Percentiles rank a stretch among this genome's conserved stretches.
Evolutionary conservation across 2,797 vertebrate genomes (phyloP).

Genomic region (Macrochelys suwanniensis): DNA sequence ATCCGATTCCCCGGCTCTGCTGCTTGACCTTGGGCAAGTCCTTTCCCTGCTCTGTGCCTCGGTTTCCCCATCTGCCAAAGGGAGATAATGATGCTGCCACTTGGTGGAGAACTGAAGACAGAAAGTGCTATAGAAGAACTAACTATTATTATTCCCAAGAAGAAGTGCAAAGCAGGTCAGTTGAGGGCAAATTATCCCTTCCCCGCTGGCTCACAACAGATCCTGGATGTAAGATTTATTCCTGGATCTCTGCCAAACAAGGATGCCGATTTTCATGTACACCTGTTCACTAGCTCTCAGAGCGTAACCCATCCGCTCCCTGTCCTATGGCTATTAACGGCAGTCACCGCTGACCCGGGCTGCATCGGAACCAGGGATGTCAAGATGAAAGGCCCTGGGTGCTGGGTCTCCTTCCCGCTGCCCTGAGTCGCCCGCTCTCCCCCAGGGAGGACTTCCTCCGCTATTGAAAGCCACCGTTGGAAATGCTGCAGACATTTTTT

Average conservation of each 20-base stretch:
- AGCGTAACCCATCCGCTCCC: too few relatives aligned
- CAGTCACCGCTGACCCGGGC: not conserved
- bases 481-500: slow-evolving; percentile 8
- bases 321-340: too few relatives aligned
- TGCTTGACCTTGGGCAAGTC: not conserved
- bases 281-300: not conserved
- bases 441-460: not conserved
- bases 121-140: not conserved
- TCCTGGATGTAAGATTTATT: not conserved
- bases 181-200: not conserved
- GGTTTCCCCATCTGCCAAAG: not conserved
- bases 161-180: not conserved
- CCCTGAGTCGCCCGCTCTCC: not conserved
- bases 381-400: not conserved
- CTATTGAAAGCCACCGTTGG: slow-evolving; percentile 21
- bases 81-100: not conserved
- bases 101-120: not conserved
- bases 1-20: not conserved
- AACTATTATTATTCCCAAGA: not conserved
- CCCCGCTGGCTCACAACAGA: not conserved
- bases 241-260: not conserved
- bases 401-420: not conserved
- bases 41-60: not conserved
- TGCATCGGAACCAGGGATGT: not conserved
- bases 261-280: not conserved